These are phyloP conservation scores for Seriola aureovittata DNA, from an alignment of 2,113 vertebrate species.

Conservation along the genomic window DNA sequence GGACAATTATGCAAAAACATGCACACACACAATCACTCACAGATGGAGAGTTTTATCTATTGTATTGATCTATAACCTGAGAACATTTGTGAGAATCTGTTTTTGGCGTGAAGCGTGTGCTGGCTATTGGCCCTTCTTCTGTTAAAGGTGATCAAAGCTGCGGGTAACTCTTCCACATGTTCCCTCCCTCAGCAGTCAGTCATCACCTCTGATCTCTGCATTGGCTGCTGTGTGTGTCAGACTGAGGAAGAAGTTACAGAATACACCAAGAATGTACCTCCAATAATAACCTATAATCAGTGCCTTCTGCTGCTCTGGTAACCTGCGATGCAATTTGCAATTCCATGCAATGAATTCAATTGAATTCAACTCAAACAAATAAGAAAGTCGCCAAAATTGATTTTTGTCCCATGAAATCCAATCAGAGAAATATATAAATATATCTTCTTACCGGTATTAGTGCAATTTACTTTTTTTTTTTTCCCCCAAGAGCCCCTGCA, in stretches of 20 bases:
- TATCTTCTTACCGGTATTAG: conserved; percentile 50
- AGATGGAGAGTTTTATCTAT: conserved; percentile 6
- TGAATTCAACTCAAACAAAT: too few relatives aligned
- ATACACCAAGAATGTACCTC: conserved; percentile 62
- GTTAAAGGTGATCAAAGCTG: conserved; percentile 49
- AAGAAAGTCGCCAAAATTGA: background rate
- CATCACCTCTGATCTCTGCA: conserved; percentile 44
- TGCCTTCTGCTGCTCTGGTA: conserved; percentile 20
- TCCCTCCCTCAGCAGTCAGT: conserved; percentile 37
- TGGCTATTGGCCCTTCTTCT: conserved; percentile 6
- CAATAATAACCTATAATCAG: conserved; percentile 50
- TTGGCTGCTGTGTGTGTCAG: conserved; percentile 11
- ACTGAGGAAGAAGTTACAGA: conserved; percentile 62
- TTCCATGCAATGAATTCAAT: too few relatives aligned
- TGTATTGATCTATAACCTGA: conserved; percentile 48
- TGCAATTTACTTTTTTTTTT: background rate
- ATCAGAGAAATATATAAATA: background rate
- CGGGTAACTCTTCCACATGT: conserved; percentile 57
- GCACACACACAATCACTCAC: background rate
- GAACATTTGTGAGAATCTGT: conserved; percentile 23
- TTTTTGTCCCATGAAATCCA: background rate
- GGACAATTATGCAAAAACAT: background rate
- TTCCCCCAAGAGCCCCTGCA: background rate
- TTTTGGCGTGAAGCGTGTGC: conserved; percentile 5
- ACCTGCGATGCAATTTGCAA: background rate